Conservation (phyloP, 2,888 invertebrate species). For the Pheosia gnoma region DNA sequence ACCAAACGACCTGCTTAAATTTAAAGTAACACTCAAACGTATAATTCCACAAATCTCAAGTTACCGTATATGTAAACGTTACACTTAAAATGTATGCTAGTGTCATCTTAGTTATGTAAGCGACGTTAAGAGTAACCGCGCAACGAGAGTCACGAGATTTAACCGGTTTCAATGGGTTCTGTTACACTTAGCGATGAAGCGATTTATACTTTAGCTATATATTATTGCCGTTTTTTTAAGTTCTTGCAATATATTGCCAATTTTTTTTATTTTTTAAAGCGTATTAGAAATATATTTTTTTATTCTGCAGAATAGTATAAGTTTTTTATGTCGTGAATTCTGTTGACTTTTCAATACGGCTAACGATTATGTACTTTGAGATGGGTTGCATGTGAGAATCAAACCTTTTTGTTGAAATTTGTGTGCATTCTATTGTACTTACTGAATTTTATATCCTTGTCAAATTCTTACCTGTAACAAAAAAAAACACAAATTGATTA, state of each 20-base stretch:
- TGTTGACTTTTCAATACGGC: too few species aligned
- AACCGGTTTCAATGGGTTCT: constrained; percentile 11
- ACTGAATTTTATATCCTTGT: background rate
- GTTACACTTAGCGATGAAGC: constrained; percentile 1
- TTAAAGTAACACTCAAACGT: background rate
- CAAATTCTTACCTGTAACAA: constrained; percentile 4
- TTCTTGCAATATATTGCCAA: too few species aligned
- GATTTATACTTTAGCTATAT: background rate
- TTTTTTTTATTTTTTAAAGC: too few species aligned
- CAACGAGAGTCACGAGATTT: constrained; percentile 15
- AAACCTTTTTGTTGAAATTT: too few species aligned
- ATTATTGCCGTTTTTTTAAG: too few species aligned
- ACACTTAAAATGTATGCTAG: constrained; percentile 18
- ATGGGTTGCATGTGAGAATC: too few species aligned
- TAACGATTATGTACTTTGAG: too few species aligned
- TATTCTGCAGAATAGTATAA: too few species aligned
- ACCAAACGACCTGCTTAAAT: background rate
- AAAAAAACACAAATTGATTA: background rate
- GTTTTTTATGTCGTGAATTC: too few species aligned
- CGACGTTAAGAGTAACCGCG: constrained; percentile 25
- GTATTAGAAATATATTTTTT: too few species aligned
- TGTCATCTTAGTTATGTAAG: constrained; percentile 36
- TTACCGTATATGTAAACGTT: constrained; percentile 30
- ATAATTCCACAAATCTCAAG: constrained; percentile 2
- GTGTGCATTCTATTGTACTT: too few species aligned